These are phyloP conservation scores for Fopius arisanus DNA, from an alignment of 1,140 invertebrate species.

Conservation along the genomic window DNA sequence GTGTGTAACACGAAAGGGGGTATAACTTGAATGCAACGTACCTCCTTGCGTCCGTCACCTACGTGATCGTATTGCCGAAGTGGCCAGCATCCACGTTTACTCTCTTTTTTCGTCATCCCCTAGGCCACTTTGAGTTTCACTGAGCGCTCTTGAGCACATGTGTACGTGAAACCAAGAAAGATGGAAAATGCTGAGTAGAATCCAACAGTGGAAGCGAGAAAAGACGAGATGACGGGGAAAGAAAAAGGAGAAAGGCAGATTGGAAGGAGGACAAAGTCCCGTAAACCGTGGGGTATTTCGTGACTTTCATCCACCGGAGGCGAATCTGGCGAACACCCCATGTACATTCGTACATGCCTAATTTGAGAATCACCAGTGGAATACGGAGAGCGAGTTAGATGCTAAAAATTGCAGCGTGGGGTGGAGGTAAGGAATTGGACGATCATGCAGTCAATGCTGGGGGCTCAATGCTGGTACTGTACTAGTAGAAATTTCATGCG, in stretches of 20 bases:
- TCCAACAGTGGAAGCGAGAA: background rate
- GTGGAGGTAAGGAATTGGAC: too few species aligned
- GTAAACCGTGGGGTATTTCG: conserved; percentile 6
- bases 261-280: conserved; percentile 3
- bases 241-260: background rate
- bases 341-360: conserved; percentile 21
- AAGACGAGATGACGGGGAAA: background rate
- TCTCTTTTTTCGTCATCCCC: background rate
- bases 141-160: background rate
- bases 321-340: conserved; percentile 17
- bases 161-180: background rate
- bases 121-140: conserved; percentile 29
- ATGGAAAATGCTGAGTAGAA: conserved; percentile 1
- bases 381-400: conserved; percentile 6
- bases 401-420: background rate
- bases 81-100: background rate
- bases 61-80: conserved; percentile 33
- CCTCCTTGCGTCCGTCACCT: conserved; percentile 26
- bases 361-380: conserved; percentile 20
- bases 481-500: too few species aligned
- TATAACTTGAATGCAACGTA: conserved; percentile 11
- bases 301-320: background rate
- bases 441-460: background rate
- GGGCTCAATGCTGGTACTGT: background rate
- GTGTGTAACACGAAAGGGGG: conserved; percentile 15